Base-by-base conservation (phyloP, 2,888 invertebrate species). In the Nomada ferruginata region DNA sequence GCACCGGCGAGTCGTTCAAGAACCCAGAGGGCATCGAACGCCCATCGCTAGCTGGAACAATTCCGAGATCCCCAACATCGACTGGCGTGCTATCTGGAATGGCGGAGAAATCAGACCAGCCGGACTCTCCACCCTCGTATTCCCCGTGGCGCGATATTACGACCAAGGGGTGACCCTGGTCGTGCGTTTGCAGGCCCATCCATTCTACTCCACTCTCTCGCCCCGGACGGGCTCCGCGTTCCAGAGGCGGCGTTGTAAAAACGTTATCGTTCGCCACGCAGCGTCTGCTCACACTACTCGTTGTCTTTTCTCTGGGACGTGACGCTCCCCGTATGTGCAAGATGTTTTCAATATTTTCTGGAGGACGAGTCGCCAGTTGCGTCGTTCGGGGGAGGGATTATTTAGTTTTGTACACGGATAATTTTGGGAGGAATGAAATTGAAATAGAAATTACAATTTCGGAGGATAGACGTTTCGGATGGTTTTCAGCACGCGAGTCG, bases 251-350 rank as follows among this genome's bases (percentile, higher is more conserved):
- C 83, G 82, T 85, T 87, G 86, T 83, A 89, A 88, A 87, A 89
- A 89, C 82, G 84, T 88, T 88, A 89, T 87, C 85, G 89, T 88
- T 85, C 72, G 66, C 44, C 85, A 84, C 82, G 82, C 86, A 82
- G 73, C 59, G 64, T 64, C 76, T 82, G 81, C 79, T 77, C 74
- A 63, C 42, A 59, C 50, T 64, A 70, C 4, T 63, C 65, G 71
- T 75, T 71, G 73, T 65, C 69, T 85, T 82, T 76, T 79, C 64
- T 72, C 68, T 73, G 53, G 79, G 82, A 79, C 79, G 70, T 77
- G 11, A 26, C 59, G 23, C 29, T 7, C 15, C 15, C 59, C 15
- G 26, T 59, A 2, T 59, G 59, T 59, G 13, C 59, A 29, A 59
- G 29, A 59, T 59, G 18, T 59, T 59, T 26, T n/a, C n/a, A 20